phyloP scores from a whole-genome alignment of 2,797 vertebrate genomes.

The Pempheris klunzingeri region DNA sequence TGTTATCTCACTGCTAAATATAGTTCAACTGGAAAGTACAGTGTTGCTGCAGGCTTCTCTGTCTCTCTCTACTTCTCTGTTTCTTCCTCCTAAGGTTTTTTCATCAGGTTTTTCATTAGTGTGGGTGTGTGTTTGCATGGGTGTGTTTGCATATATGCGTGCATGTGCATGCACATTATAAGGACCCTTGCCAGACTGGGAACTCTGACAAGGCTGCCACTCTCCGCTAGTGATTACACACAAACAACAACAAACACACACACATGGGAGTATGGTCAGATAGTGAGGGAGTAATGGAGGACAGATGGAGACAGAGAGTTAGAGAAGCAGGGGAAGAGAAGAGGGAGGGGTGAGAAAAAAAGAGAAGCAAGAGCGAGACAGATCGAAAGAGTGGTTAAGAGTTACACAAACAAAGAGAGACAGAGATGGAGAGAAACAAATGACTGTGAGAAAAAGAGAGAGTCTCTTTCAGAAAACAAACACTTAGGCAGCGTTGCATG shows the following conservation, averaged over 20 bases:
- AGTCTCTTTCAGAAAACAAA: slow-evolving; percentile 67
- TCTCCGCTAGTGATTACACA: slow-evolving; percentile 54
- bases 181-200: slow-evolving; percentile 58
- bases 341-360: slow-evolving; percentile 37
- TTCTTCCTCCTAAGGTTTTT: slow-evolving; percentile 47
- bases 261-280: slow-evolving; percentile 42
- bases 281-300: slow-evolving; percentile 62
- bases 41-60: slow-evolving; percentile 69
- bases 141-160: slow-evolving; percentile 4
- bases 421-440: slow-evolving; percentile 54
- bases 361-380: slow-evolving; percentile 23
- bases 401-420: slow-evolving; percentile 60
- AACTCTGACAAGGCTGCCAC: slow-evolving; percentile 71
- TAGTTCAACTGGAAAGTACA: slow-evolving; percentile 74
- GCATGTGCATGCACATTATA: slow-evolving; percentile 23
- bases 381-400: slow-evolving; percentile 37
- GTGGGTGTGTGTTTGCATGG: slow-evolving; percentile 33
- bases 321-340: slow-evolving; percentile 41
- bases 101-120: slow-evolving; percentile 44
- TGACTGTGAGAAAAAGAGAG: slow-evolving; percentile 55
- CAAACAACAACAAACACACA: slow-evolving; percentile 53
- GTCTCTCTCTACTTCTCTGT: slow-evolving; percentile 50
- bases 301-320: slow-evolving; percentile 64
- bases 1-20: slow-evolving; percentile 81
- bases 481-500: slow-evolving; percentile 75